phyloP scores from a whole-genome alignment of 2,113 vertebrate species.

The Oreotrochilus melanogaster region DNA sequence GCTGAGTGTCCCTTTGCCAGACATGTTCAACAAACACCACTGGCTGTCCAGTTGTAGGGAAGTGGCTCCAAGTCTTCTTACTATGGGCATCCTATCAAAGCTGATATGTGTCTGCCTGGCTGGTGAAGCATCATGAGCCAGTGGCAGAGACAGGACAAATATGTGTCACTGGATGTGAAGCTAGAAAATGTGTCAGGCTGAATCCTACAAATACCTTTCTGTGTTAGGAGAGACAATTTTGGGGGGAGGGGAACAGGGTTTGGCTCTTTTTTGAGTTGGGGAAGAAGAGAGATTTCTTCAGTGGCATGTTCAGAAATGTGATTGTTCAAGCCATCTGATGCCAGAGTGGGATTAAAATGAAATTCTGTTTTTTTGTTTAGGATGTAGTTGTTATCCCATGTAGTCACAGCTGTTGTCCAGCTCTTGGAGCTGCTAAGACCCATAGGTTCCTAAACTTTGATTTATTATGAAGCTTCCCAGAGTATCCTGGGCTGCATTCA shows the following conservation, averaged over 20 bases:
- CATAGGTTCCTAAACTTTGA: background rate
- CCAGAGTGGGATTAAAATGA: background rate
- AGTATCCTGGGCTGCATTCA: background rate
- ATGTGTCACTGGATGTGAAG: background rate
- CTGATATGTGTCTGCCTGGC: background rate
- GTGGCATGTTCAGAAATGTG: background rate
- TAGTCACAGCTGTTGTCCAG: background rate
- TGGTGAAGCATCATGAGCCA: background rate
- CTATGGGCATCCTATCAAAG: background rate
- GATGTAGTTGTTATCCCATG: background rate
- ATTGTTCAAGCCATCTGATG: background rate
- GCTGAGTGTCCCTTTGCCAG: background rate
- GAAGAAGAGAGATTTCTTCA: background rate
- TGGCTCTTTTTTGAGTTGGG: background rate
- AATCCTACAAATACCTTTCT: background rate
- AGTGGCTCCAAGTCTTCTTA: background rate
- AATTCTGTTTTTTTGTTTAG: background rate
- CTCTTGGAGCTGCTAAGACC: background rate
- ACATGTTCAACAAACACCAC: background rate
- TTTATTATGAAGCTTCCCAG: background rate
- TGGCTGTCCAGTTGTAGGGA: slow-evolving; percentile 5
- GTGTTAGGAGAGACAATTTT: background rate
- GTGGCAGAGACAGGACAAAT: background rate
- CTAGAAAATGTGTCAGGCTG: background rate
- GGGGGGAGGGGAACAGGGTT: background rate